Evolutionary conservation across 2,113 vertebrate species (phyloP).

Genomic region (Lichenostomus cassidix): DNA sequence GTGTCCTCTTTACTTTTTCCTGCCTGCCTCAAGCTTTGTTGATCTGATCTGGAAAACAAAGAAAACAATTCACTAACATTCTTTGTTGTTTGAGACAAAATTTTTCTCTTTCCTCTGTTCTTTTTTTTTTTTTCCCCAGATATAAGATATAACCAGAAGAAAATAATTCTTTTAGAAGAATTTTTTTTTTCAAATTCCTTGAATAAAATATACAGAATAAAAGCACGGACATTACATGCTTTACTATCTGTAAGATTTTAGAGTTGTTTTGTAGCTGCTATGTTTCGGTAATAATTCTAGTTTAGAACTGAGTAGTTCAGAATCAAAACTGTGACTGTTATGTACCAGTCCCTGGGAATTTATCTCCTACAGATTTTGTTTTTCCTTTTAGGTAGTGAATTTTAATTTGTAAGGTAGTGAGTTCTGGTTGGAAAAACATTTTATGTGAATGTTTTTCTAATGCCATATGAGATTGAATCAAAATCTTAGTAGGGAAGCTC

Average conservation of each 20-base stretch:
- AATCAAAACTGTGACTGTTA: neutral
- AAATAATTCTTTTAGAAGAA: neutral
- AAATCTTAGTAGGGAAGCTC: neutral
- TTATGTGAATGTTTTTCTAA: neutral
- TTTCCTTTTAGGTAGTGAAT: neutral
- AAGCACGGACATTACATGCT: neutral
- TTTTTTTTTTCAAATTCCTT: neutral
- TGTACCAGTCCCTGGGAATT: neutral
- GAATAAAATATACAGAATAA: neutral
- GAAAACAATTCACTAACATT: neutral
- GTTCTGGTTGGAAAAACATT: neutral
- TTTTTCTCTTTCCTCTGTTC: neutral
- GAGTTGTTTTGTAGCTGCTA: neutral
- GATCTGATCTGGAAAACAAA: neutral
- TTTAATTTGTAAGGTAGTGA: neutral
- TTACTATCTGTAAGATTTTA: neutral
- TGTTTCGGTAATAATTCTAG: neutral
- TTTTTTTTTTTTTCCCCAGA: rapidly evolving
- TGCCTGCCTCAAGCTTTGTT: neutral
- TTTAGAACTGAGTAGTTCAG: neutral
- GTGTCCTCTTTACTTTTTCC: neutral
- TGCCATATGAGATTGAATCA: neutral
- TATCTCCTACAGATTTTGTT: neutral
- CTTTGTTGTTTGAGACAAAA: neutral
- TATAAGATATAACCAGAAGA: neutral